A percentile compares a stretch with the other conserved stretches of the same genome.
Evolutionary conservation across 1,140 invertebrate species (phyloP).

Genomic region (Hermatobates lingyangjiaoensis): DNA sequence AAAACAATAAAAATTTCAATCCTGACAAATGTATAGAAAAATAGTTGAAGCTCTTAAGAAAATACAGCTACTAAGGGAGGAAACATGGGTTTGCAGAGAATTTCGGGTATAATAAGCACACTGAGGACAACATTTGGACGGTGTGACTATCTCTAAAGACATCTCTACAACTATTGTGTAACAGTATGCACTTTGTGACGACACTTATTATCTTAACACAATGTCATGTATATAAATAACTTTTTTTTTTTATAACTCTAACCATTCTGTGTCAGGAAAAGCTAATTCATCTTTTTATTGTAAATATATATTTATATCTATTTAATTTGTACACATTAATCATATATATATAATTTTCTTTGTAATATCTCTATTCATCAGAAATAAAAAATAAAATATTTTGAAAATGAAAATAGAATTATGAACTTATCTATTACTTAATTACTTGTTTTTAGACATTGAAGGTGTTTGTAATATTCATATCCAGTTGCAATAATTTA

Average conservation of each 20-base stretch:
- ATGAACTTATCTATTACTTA: background rate
- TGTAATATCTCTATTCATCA: background rate
- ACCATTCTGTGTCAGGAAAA: background rate
- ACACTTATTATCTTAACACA: too few species aligned
- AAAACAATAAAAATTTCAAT: background rate
- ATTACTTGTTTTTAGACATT: background rate
- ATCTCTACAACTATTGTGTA: too few species aligned
- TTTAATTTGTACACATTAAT: background rate
- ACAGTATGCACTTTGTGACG: too few species aligned
- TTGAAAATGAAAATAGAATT: slow-evolving; percentile 2
- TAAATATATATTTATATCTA: background rate
- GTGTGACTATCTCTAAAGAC: too few species aligned
- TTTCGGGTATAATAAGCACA: too few species aligned
- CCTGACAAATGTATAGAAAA: background rate
- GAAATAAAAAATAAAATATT: background rate
- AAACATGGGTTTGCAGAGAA: background rate
- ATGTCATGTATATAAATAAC: too few species aligned
- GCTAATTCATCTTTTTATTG: background rate
- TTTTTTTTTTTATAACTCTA: background rate
- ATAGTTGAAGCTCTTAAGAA: background rate
- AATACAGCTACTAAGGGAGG: background rate
- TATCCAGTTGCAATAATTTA: too few species aligned
- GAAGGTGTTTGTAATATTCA: background rate
- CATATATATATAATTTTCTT: background rate
- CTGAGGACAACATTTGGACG: too few species aligned